Evolutionary conservation across 2,113 vertebrate genomes (phyloP), one percentile per base, ranked within the genome.

Genomic region (Neopipo cinnamomea): DNA sequence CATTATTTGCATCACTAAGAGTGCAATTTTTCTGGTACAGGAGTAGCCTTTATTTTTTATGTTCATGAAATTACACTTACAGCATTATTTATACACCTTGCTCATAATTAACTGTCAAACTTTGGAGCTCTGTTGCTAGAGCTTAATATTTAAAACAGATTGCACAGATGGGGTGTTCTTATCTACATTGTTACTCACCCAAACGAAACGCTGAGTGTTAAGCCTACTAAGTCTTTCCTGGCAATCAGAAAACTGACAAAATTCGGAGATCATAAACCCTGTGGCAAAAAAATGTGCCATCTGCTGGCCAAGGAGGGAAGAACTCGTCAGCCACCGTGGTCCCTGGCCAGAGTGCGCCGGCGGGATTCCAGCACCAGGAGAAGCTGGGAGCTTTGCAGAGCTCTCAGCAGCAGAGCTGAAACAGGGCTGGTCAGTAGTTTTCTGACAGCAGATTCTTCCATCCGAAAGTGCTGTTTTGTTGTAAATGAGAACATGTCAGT

Each of bases 131-230:
- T 67, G 2, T 65, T 70, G 39, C 65, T 59, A 50, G 53, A 87
- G 59, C 42, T 91, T 88, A 95, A 74, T 85, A 78, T 89, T 78
- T 81, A 78, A 84, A 86, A 49, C 39, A 67, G 79, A 59, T 94
- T 67, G 49, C 75, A 81, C 52, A 79, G 47, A 61, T 56, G 85
- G 42, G 24, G 7, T 39, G 23, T 18, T 61, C 78, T 89, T 85
- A 56, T 66, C 79, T 85, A 19, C 65, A 31, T 39, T n/a, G 39
- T 75, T 88, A 80, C 65, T 91, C 67, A 59, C n/a, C 23, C 44
- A 78, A 56, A 82, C 33, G 85, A 77, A 71, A 55, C 2, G 20
- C 59, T 50, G 58, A 73, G 16, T 27, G 47, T 55, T 68, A 63
- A 72, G 22, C 33, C 75, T 78, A 4, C 24, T 86, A 71, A 91